Base-by-base conservation (phyloP, 2,888 invertebrate genomes). In the Ennomos quercinarius region DNA sequence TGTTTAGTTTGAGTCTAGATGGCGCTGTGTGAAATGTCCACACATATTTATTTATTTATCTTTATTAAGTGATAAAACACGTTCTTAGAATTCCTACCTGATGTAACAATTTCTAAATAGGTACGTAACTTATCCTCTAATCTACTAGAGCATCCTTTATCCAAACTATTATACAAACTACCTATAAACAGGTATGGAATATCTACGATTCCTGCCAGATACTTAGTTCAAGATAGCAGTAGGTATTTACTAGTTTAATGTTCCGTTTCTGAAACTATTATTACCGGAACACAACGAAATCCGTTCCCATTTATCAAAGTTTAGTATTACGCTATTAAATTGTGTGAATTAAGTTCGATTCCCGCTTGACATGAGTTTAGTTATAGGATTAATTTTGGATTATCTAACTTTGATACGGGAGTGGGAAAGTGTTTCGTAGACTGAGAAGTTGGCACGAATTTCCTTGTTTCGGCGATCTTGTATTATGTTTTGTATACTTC, bases 331-430 rank as follows among this genome's bases (percentile, higher is more conserved):
- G 41, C 38, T 59, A 66, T 57, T 61, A 63, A 63, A 64, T 63
- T 68, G 61, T 53, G 61, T 54, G 56, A 63, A 68, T 68, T 48
- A 51, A 56, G 63, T 68, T 74, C 72, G 71, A 76, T 72, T 77
- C 72, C 66, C 74, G 58, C 61, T 62, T 66, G 75, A 72, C 68
- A 68, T 64, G 70, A 78, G 70, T 76, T 77, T 47, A 60, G 70
- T 66, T 56, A 75, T 78, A 70, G 72, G 70, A 73, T 77, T 78
- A 73, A 76, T 72, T 74, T 69, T 68, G 68, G 67, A 77, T 78
- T 72, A 75, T 75, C 68, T 61, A 66, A 77, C 68, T 74, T 74
- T 59, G 49, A 49, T 57, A 56, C 48, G 9, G 54, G 65, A 53
- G 53, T 46, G 10, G 54, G 65, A 53, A 67, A 66, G 54, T 61